These are phyloP conservation scores for Pelvicachromis taeniatus DNA, from an alignment of 2,113 vertebrate species.

Conservation along the genomic window DNA sequence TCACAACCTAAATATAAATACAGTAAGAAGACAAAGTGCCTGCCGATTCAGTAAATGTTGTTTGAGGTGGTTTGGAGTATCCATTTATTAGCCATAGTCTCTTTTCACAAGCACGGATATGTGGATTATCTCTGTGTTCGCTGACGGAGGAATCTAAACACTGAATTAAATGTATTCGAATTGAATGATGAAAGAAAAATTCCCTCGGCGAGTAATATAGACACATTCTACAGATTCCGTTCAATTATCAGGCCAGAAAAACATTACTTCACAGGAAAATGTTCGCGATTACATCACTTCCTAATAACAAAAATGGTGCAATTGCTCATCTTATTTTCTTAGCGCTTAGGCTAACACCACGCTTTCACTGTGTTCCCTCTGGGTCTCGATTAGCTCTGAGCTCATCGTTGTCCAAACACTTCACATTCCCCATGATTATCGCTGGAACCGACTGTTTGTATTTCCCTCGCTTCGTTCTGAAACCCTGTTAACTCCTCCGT, in stretches of 20 bases:
- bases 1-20: neutral
- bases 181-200: neutral
- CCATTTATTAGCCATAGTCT: neutral
- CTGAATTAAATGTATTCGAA: neutral
- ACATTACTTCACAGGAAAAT: neutral
- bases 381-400: neutral
- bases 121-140: neutral
- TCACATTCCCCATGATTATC: neutral
- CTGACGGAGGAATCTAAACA: neutral
- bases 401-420: neutral
- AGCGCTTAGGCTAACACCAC: neutral
- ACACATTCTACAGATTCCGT: neutral
- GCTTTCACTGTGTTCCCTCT: neutral
- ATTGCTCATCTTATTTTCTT: neutral
- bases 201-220: neutral
- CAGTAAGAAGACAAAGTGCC: neutral
- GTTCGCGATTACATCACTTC: neutral
- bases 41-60: neutral
- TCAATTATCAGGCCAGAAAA: neutral
- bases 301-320: neutral
- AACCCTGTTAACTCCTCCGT: accelerated
- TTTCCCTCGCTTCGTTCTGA: neutral
- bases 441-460: neutral
- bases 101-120: neutral
- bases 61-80: neutral